A percentile compares a stretch with the other conserved stretches of the same genome.
Evolutionary conservation across 1,140 invertebrate species (phyloP).

Genomic region (Pseudomyrmex cubaensis): DNA sequence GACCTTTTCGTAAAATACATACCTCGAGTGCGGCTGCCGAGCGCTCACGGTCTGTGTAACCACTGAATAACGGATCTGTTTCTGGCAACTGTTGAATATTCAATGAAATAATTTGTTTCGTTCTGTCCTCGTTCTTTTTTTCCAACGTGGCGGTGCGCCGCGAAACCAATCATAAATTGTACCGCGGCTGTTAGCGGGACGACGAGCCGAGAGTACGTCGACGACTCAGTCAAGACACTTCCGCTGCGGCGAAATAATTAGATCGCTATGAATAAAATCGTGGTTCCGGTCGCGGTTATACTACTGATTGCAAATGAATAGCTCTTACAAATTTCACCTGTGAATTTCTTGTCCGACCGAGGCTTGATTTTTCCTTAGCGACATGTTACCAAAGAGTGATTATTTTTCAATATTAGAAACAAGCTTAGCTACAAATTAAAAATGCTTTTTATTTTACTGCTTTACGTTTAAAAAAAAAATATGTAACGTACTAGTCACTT

Average conservation of each 20-base stretch:
- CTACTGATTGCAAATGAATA: slow-evolving; percentile 23
- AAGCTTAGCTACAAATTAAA: neutral
- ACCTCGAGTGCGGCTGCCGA: slow-evolving; percentile 40
- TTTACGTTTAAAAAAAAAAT: neutral
- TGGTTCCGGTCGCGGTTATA: neutral
- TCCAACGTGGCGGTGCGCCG: slow-evolving; percentile 26
- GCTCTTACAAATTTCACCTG: slow-evolving; percentile 15
- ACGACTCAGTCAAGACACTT: slow-evolving; percentile 52
- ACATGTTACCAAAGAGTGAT: neutral
- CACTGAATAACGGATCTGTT: slow-evolving; percentile 61
- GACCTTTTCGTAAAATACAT: slow-evolving; percentile 46
- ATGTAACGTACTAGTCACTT: neutral
- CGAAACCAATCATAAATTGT: slow-evolving; percentile 59
- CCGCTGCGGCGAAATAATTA: slow-evolving; percentile 41
- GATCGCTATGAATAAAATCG: slow-evolving; percentile 50
- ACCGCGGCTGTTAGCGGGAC: slow-evolving; percentile 45
- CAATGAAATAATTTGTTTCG: slow-evolving; percentile 61
- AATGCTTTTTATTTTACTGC: slow-evolving; percentile 13
- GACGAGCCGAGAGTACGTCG: slow-evolving; percentile 22
- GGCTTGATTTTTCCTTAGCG: slow-evolving; percentile 4
- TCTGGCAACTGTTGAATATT: slow-evolving; percentile 62
- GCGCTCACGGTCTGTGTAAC: slow-evolving; percentile 43
- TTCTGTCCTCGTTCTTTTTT: slow-evolving; percentile 46
- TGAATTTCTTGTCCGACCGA: neutral
- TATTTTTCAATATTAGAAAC: slow-evolving; percentile 8